A percentile compares a stretch with the other conserved stretches of the same genome.
These are phyloP conservation scores for Oceanodroma tethys DNA, from an alignment of 2,113 vertebrate genomes.

Conservation along the genomic window DNA sequence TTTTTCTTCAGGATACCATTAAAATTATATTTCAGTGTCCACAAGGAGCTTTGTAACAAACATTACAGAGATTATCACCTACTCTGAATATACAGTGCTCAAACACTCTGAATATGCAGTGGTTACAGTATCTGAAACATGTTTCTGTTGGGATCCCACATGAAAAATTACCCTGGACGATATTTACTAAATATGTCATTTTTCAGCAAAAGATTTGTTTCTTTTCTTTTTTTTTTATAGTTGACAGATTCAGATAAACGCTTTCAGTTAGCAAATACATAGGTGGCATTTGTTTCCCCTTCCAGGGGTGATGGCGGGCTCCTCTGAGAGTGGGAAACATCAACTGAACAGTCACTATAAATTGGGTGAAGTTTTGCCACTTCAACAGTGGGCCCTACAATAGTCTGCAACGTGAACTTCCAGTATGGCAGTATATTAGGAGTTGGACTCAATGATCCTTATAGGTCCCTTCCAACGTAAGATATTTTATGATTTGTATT, in stretches of 20 bases:
- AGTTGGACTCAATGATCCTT: not conserved
- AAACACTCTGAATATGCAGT: not conserved
- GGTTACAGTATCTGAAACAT: slow-evolving; percentile 28
- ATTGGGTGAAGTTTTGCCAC: not conserved
- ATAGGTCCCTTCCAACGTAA: not conserved
- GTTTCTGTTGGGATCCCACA: slow-evolving; percentile 39
- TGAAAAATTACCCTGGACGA: slow-evolving; percentile 49
- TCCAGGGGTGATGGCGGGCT: not conserved
- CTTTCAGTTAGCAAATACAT: not conserved
- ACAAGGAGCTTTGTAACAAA: slow-evolving; percentile 28
- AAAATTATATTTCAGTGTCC: slow-evolving; percentile 22
- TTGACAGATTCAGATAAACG: slow-evolving; percentile 66
- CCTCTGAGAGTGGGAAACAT: not conserved
- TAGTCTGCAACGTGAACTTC: not conserved
- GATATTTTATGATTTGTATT: not conserved
- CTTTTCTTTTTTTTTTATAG: not conserved
- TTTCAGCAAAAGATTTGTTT: slow-evolving; percentile 36
- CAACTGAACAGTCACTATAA: not conserved
- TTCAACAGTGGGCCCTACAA: not conserved
- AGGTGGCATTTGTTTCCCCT: not conserved
- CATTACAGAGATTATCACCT: slow-evolving; percentile 12
- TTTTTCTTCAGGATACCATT: slow-evolving; percentile 6
- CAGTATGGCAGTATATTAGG: not conserved
- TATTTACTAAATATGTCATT: slow-evolving; percentile 67
- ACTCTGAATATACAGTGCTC: not conserved